These are phyloP conservation scores for Brevimyrus niger DNA, from an alignment of 2,113 vertebrate species.

Conservation along the genomic window DNA sequence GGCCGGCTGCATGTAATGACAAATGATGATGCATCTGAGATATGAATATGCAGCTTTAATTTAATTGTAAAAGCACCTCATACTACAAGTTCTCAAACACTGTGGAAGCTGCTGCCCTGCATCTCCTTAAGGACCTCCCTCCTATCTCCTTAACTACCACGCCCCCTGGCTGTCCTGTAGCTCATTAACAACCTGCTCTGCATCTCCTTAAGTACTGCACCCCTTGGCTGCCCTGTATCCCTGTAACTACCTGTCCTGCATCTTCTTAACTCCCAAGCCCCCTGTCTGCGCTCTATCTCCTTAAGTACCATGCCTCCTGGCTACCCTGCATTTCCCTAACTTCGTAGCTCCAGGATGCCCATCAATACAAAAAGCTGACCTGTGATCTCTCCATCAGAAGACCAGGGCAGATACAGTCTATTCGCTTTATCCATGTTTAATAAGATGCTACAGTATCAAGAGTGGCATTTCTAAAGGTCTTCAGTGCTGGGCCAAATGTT, in stretches of 20 bases:
- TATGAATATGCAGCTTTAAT: too few relatives aligned
- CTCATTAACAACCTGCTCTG: background rate
- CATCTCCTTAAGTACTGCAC: background rate
- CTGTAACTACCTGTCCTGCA: background rate
- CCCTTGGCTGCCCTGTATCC: background rate
- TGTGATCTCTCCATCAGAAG: background rate
- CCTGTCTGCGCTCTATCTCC: background rate
- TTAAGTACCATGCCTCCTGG: background rate
- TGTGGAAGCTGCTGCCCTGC: background rate
- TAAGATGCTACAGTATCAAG: background rate
- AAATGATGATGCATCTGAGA: too few relatives aligned
- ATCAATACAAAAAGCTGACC: background rate
- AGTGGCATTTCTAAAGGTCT: background rate
- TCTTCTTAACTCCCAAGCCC: background rate
- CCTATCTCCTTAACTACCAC: background rate
- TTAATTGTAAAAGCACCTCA: background rate
- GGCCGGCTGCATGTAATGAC: too few relatives aligned
- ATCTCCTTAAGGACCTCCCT: background rate
- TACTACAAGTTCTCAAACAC: background rate
- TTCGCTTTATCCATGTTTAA: background rate
- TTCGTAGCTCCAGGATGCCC: background rate
- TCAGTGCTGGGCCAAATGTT: background rate
- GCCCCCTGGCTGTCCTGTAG: background rate
- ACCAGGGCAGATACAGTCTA: background rate
- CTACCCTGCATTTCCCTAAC: background rate